Conservation (phyloP, 2,888 invertebrate genomes). For the Emmelina monodactyla region DNA sequence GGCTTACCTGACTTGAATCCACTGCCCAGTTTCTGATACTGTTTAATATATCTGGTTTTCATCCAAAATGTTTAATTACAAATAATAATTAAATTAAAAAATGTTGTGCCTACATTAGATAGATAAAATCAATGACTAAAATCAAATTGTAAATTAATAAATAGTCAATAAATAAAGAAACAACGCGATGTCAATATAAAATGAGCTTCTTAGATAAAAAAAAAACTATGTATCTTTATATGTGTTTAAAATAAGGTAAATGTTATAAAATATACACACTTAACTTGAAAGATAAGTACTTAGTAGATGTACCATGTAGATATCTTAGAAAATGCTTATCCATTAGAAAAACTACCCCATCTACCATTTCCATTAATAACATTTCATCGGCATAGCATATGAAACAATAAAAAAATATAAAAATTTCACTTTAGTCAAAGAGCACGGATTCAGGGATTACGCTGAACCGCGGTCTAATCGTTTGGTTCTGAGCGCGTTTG, state of each 20-base stretch:
- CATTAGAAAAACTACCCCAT: too few species aligned
- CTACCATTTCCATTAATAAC: too few species aligned
- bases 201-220: constrained; percentile 34
- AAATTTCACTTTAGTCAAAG: too few species aligned
- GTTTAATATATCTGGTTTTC: constrained; percentile 1
- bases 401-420: too few species aligned
- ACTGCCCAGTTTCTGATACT: background rate
- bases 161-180: constrained; percentile 16
- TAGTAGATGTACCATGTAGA: too few species aligned
- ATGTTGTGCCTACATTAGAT: constrained; percentile 56
- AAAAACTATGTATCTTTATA: constrained; percentile 14
- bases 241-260: constrained; percentile 15
- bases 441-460: too few species aligned
- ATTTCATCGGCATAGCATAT: too few species aligned
- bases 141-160: constrained; percentile 20
- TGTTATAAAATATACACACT: background rate
- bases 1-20: too few species aligned
- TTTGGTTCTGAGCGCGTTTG: too few species aligned
- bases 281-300: too few species aligned
- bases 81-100: constrained; percentile 26
- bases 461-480: too few species aligned
- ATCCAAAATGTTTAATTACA: constrained; percentile 2
- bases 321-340: too few species aligned
- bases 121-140: constrained; percentile 36
- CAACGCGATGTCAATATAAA: constrained; percentile 32